phyloP scores from a whole-genome alignment of 2,113 vertebrate species.

The Paedocypris sp. region DNA sequence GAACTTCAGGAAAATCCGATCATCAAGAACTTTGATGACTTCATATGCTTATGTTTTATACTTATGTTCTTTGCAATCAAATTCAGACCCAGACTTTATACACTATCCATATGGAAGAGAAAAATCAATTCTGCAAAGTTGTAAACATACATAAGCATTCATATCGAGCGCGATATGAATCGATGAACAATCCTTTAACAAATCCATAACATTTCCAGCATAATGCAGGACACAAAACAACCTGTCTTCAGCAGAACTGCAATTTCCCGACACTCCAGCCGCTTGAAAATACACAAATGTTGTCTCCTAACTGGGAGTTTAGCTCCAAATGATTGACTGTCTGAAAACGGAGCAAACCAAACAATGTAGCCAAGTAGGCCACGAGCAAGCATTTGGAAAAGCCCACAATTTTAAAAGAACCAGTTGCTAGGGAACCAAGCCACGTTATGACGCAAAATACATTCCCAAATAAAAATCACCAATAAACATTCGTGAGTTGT shows the following conservation, averaged over 20 bases:
- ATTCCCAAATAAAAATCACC: constrained; percentile 3
- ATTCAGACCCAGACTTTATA: too few species aligned
- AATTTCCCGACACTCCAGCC: background rate
- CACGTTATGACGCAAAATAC: constrained; percentile 12
- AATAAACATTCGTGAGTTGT: constrained; percentile 11
- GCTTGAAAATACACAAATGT: background rate
- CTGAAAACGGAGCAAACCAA: constrained; percentile 14
- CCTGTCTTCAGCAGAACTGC: background rate
- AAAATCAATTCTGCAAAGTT: too few species aligned
- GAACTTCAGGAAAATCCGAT: too few species aligned
- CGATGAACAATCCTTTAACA: background rate
- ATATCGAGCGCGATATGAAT: too few species aligned
- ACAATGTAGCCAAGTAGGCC: constrained; percentile 13
- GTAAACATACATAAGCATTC: too few species aligned
- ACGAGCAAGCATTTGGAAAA: constrained; percentile 16
- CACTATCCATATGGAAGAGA: too few species aligned
- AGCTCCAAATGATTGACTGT: constrained; percentile 1
- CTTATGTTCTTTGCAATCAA: too few species aligned
- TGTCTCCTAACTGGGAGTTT: background rate
- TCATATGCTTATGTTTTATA: too few species aligned
- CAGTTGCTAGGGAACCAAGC: constrained; percentile 29
- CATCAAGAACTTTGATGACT: too few species aligned
- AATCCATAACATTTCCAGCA: background rate
- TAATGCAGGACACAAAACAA: background rate
- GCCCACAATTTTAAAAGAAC: constrained; percentile 19